Conservation (phyloP, 2,888 invertebrate species). For the Bellardia bayeri region DNA sequence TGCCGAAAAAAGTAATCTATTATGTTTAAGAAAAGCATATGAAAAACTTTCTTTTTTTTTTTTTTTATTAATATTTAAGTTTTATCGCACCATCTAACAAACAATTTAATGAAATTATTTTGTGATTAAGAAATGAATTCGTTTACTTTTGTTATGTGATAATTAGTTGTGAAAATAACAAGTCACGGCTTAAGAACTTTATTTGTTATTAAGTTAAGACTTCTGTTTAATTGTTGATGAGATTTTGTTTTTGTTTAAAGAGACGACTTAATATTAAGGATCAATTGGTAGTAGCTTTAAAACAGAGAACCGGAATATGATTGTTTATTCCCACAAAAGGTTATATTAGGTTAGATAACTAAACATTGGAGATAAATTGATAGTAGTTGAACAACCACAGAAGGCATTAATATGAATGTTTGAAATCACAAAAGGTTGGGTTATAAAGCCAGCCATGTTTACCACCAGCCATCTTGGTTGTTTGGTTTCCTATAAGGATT, state of each 20-base stretch:
- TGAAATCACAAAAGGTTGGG: too few species aligned
- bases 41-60: not conserved
- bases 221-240: not conserved
- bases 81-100: not conserved
- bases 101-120: conserved; percentile 4
- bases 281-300: not conserved
- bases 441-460: too few species aligned
- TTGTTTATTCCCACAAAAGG: too few species aligned
- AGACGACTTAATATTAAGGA: not conserved
- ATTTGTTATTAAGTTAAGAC: not conserved
- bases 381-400: too few species aligned
- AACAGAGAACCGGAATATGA: too few species aligned
- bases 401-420: too few species aligned
- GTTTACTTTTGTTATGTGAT: not conserved
- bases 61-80: not conserved
- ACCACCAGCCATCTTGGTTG: too few species aligned
- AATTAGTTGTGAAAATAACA: not conserved
- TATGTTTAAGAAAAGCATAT: not conserved
- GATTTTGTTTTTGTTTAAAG: not conserved
- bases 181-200: not conserved
- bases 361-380: too few species aligned
- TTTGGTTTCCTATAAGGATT: too few species aligned
- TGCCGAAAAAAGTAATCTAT: not conserved
- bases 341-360: too few species aligned
- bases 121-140: conserved; percentile 13